These are phyloP conservation scores for Formica selysi DNA, from an alignment of 1,140 invertebrate genomes.

Conservation along the genomic window DNA sequence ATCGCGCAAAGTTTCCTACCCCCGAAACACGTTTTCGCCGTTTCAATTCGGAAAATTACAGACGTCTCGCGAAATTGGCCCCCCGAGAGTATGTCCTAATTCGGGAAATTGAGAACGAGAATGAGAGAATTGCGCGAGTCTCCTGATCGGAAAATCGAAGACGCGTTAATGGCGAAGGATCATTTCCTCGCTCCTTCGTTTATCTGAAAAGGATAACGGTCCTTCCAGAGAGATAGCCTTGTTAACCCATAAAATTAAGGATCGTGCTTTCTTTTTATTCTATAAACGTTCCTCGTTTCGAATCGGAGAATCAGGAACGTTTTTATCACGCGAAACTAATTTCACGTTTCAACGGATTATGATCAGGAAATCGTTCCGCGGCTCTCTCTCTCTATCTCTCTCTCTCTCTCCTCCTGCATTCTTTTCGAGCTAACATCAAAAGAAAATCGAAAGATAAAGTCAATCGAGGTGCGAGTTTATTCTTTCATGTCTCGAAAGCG, in stretches of 20 bases:
- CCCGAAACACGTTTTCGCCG: conserved; percentile 10
- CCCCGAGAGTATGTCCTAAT: neutral
- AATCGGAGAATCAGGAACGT: neutral
- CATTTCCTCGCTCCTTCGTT: neutral
- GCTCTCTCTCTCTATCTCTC: neutral
- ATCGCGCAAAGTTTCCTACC: neutral
- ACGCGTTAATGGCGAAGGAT: conserved; percentile 4
- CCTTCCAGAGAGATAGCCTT: neutral
- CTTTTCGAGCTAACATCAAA: neutral
- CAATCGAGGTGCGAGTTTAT: neutral
- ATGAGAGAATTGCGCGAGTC: conserved; percentile 6
- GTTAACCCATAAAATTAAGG: neutral
- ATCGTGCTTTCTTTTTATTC: neutral
- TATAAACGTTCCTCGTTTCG: neutral
- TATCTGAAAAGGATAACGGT: neutral
- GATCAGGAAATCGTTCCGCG: too few relatives aligned
- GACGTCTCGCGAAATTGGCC: conserved; percentile 4
- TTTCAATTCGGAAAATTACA: conserved; percentile 25
- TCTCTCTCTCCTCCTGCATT: neutral
- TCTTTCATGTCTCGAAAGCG: neutral
- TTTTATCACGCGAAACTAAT: neutral
- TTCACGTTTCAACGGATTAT: neutral
- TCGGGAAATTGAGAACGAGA: neutral
- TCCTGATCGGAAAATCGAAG: conserved; percentile 15
- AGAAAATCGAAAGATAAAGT: neutral